A percentile compares a stretch with the other conserved stretches of the same genome.
phyloP scores from a whole-genome alignment of 2,113 vertebrate species.

The Etheostoma cragini region DNA sequence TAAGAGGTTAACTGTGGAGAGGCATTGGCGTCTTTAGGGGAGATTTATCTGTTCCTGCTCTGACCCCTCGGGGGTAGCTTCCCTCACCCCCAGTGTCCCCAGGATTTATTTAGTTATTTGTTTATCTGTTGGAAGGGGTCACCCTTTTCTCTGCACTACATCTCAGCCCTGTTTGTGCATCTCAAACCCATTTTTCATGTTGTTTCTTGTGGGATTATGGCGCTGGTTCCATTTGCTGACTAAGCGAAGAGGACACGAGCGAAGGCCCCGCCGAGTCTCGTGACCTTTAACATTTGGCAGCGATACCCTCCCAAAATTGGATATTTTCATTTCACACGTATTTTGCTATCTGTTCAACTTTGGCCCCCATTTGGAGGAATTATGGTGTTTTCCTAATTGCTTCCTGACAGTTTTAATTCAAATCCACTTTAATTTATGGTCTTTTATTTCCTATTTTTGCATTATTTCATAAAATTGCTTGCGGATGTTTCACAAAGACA shows the following conservation, averaged over 20 bases:
- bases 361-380: slow-evolving; percentile 73
- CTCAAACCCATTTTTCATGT: slow-evolving; percentile 79
- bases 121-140: slow-evolving; percentile 82
- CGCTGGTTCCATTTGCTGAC: slow-evolving; percentile 74
- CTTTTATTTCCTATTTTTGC: slow-evolving; percentile 74
- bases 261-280: slow-evolving; percentile 75
- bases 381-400: slow-evolving; percentile 76
- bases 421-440: slow-evolving; percentile 67
- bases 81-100: slow-evolving; percentile 80
- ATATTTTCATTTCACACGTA: slow-evolving; percentile 78
- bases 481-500: slow-evolving; percentile 22
- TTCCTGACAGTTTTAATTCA: slow-evolving; percentile 78
- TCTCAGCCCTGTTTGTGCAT: slow-evolving; percentile 80
- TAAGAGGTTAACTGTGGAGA: slow-evolving; percentile 85
- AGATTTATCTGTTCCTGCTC: slow-evolving; percentile 89
- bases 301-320: slow-evolving; percentile 67
- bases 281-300: slow-evolving; percentile 76
- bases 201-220: slow-evolving; percentile 59
- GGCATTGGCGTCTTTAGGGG: slow-evolving; percentile 83
- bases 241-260: slow-evolving; percentile 66
- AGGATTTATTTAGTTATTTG: slow-evolving; percentile 88
- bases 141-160: slow-evolving; percentile 60
- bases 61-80: slow-evolving; percentile 80
- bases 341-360: slow-evolving; percentile 81
- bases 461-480: slow-evolving; percentile 35